These are phyloP conservation scores for Gadus macrocephalus DNA, from an alignment of 2,113 vertebrate genomes.

Conservation along the genomic window DNA sequence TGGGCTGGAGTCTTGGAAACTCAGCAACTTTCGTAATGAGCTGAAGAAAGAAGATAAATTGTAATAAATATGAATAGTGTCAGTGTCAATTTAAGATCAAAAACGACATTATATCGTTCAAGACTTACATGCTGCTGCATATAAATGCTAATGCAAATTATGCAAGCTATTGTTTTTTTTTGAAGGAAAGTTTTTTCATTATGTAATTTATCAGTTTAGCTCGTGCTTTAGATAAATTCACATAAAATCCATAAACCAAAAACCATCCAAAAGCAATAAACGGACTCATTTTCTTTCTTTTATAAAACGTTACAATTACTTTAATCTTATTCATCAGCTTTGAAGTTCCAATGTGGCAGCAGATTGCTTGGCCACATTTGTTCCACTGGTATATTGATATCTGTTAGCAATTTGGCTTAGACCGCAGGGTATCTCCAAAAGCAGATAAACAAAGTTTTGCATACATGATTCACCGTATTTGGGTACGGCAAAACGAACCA, in stretches of 20 bases:
- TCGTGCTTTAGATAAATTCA: slow-evolving; percentile 17
- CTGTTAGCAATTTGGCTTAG: slow-evolving; percentile 7
- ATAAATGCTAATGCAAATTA: slow-evolving; percentile 3
- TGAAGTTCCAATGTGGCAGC: background rate
- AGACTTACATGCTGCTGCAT: background rate
- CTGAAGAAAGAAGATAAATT: background rate
- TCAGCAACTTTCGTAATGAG: background rate
- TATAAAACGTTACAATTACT: background rate
- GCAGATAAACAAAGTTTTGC: too few species aligned
- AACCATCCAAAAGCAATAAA: background rate
- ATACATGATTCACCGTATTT: too few species aligned
- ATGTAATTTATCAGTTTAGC: slow-evolving; percentile 16
- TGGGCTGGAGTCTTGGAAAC: slow-evolving; percentile 14
- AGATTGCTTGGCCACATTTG: background rate
- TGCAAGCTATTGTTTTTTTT: too few species aligned
- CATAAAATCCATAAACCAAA: slow-evolving; percentile 12
- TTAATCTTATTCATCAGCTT: background rate
- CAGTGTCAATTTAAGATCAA: background rate
- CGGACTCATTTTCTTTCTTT: background rate
- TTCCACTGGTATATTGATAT: background rate
- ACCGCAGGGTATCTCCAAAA: too few species aligned
- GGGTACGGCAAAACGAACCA: too few species aligned
- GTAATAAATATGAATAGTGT: background rate
- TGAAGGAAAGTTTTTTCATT: slow-evolving; percentile 11
- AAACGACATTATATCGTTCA: background rate